phyloP scores from a whole-genome alignment of 2,888 invertebrate species.

The Plagodis dolabraria region DNA sequence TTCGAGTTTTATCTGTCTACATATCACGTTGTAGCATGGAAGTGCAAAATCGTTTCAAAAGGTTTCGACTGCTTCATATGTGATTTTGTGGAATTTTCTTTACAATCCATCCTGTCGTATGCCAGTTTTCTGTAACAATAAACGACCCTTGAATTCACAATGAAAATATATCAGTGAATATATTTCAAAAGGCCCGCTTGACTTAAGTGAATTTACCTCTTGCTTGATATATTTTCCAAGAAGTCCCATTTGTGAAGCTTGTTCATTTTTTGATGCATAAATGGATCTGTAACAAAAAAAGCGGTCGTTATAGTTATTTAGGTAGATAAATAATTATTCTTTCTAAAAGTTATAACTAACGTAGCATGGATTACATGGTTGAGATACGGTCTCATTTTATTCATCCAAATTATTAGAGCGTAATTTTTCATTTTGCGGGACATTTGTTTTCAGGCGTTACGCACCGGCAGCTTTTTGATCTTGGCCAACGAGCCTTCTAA shows the following conservation, averaged over 20 bases:
- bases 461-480: too few species aligned
- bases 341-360: constrained; percentile 23
- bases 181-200: constrained; percentile 34
- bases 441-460: too few species aligned
- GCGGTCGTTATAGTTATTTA: constrained; percentile 40
- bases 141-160: constrained; percentile 44
- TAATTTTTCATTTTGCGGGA: too few species aligned
- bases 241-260: constrained; percentile 63
- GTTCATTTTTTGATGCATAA: constrained; percentile 63
- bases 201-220: constrained; percentile 54
- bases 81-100: constrained; percentile 47
- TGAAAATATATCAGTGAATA: constrained; percentile 21
- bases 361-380: too few species aligned
- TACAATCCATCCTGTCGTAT: constrained; percentile 54
- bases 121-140: constrained; percentile 71
- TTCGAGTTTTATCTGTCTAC: constrained; percentile 51
- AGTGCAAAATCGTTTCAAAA: constrained; percentile 43
- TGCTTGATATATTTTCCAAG: constrained; percentile 58
- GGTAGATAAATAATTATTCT: constrained; percentile 39
- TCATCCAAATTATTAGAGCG: too few species aligned
- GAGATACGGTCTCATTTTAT: too few species aligned
- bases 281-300: constrained; percentile 69
- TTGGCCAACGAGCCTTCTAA: too few species aligned
- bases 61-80: constrained; percentile 50
- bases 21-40: constrained; percentile 63